Conservation (phyloP, 2,888 invertebrate species). For the Aporophyla nigra region DNA sequence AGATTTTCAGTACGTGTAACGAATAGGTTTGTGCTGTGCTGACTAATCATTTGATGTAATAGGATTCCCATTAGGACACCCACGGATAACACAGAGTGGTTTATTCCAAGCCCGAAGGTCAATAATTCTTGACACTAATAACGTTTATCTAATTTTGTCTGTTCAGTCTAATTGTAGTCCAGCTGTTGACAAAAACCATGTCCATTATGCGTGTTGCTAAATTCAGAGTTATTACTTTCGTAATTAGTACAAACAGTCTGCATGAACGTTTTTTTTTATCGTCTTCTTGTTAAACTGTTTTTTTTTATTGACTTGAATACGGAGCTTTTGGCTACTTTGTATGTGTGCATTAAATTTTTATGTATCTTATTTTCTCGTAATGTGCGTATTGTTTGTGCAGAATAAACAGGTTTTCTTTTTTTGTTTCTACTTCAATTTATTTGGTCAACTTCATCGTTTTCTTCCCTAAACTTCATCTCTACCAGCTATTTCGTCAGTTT, state of each 20-base stretch:
- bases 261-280: not conserved
- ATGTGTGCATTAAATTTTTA: too few species aligned
- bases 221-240: constrained; percentile 1
- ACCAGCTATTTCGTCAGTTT: not conserved
- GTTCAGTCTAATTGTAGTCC: not conserved
- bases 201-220: not conserved
- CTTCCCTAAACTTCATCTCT: not conserved
- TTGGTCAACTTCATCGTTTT: not conserved
- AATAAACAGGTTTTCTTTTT: too few species aligned
- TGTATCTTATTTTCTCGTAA: too few species aligned
- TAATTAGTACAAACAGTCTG: not conserved
- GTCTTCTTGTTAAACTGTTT: too few species aligned
- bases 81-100: not conserved
- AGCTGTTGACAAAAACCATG: not conserved
- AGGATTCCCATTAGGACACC: not conserved
- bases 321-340: too few species aligned
- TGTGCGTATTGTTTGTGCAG: too few species aligned
- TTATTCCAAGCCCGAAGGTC: constrained; percentile 7
- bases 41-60: constrained; percentile 19
- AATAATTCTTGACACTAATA: not conserved
- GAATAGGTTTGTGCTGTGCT: not conserved
- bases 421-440: not conserved
- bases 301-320: too few species aligned
- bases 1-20: too few species aligned
- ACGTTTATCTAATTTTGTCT: not conserved